Evolutionary conservation across 2,888 invertebrate genomes (phyloP).

Genomic region (Meandrusa payeni): DNA sequence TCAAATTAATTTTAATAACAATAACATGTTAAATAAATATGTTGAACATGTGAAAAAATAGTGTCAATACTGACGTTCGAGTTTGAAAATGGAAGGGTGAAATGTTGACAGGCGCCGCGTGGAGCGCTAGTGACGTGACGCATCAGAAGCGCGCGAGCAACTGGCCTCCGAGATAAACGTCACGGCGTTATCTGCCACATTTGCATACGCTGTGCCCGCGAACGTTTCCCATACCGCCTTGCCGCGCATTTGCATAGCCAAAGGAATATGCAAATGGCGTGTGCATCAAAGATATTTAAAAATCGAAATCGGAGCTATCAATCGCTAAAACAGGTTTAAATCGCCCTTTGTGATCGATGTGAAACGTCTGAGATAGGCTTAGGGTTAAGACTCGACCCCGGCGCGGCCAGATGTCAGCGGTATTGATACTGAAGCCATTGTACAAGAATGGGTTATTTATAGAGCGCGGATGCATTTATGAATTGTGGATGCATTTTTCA

Average conservation of each 20-base stretch:
- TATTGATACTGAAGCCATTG: conserved; percentile 63
- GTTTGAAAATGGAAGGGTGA: conserved; percentile 37
- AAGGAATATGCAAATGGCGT: conserved; percentile 74
- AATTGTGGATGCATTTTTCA: conserved; percentile 39
- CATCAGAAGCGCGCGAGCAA: conserved; percentile 70
- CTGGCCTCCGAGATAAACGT: conserved; percentile 67
- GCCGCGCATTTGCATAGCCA: conserved; percentile 67
- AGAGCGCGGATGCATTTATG: conserved; percentile 49
- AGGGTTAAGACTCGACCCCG: conserved; percentile 56
- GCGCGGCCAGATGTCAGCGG: conserved; percentile 66
- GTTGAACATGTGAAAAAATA: no score
- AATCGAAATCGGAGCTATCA: conserved; percentile 68
- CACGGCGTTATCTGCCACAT: conserved; percentile 66
- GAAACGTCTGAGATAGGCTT: conserved; percentile 57
- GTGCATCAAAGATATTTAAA: conserved; percentile 60
- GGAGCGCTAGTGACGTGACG: conserved; percentile 50
- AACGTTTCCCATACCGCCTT: conserved; percentile 66
- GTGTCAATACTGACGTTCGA: no score
- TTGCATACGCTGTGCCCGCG: conserved; percentile 52
- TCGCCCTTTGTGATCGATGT: conserved; percentile 49
- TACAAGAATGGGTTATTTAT: conserved; percentile 69
- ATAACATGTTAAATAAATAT: no score
- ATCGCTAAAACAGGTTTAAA: conserved; percentile 77
- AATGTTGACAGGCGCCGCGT: conserved; percentile 1
- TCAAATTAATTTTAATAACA: no score